Evolutionary conservation across 1,140 invertebrate species (phyloP).

Genomic region (Aphelenchoides fujianensis): DNA sequence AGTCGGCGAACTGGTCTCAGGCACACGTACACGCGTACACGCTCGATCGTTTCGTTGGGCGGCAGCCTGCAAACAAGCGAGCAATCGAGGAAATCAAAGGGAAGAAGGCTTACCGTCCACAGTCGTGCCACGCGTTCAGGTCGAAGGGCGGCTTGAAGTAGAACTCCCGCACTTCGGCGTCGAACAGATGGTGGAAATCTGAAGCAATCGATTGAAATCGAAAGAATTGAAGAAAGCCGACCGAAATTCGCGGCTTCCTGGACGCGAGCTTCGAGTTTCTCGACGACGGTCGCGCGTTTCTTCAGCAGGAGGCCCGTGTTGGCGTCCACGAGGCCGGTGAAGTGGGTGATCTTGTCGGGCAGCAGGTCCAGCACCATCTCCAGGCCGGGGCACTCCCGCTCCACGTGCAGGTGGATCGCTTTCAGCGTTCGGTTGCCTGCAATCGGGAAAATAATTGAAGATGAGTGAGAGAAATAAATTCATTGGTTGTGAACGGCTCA

Average conservation of each 20-base stretch:
- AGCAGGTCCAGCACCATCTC: not conserved
- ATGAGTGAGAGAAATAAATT: no score
- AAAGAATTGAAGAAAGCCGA: not conserved
- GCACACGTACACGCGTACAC: not conserved
- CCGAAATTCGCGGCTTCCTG: not conserved
- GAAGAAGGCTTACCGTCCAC: not conserved
- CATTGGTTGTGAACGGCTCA: no score
- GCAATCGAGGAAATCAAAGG: not conserved
- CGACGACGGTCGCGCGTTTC: no score
- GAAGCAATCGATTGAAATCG: not conserved
- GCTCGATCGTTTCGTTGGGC: not conserved
- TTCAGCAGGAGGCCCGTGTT: no score
- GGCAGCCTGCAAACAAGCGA: no score
- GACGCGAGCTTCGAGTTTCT: no score
- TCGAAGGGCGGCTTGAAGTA: not conserved
- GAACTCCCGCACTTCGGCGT: not conserved
- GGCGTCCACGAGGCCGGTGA: no score
- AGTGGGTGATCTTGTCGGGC: not conserved
- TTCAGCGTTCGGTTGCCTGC: not conserved
- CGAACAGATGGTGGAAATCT: not conserved
- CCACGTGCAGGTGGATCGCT: not conserved
- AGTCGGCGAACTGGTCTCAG: not conserved
- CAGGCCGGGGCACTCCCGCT: not conserved
- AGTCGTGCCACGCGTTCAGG: not conserved
- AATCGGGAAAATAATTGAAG: no score